Percentiles rank a stretch among this genome's conserved stretches.
phyloP scores from a whole-genome alignment of 2,888 invertebrate species.

The Lapara coniferarum region DNA sequence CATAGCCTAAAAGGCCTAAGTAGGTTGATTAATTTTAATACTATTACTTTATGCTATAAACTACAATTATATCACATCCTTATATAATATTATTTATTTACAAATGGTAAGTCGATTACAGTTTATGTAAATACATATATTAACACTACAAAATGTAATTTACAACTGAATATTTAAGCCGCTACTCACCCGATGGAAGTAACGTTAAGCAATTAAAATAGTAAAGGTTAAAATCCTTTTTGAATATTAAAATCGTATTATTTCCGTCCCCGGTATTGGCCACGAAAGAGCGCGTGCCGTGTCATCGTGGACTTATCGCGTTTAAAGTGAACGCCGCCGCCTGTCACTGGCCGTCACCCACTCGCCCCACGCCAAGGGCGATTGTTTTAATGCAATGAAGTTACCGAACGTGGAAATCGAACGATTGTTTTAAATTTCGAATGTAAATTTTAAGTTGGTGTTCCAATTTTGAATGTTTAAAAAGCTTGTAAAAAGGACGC shows the following conservation, averaged over 20 bases:
- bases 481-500: no score
- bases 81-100: no score
- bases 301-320: constrained; percentile 65
- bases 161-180: neutral
- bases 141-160: no score
- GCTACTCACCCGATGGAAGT: constrained; percentile 31
- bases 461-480: neutral
- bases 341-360: constrained; percentile 62
- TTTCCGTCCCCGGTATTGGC: constrained; percentile 36
- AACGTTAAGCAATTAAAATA: constrained; percentile 36
- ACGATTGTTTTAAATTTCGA: constrained; percentile 35
- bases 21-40: no score
- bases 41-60: no score
- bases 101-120: no score
- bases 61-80: no score
- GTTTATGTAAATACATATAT: no score
- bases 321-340: constrained; percentile 41
- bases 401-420: constrained; percentile 38
- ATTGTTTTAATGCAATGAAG: constrained; percentile 41
- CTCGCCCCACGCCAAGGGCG: constrained; percentile 41
- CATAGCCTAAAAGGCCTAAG: no score
- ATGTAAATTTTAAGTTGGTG: constrained; percentile 18
- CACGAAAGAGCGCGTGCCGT: constrained; percentile 60
- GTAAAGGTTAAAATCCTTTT: constrained; percentile 39
- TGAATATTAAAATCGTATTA: constrained; percentile 45